Evolutionary conservation across 2,888 invertebrate genomes (phyloP).

Genomic region (Ornithoptera priamus): DNA sequence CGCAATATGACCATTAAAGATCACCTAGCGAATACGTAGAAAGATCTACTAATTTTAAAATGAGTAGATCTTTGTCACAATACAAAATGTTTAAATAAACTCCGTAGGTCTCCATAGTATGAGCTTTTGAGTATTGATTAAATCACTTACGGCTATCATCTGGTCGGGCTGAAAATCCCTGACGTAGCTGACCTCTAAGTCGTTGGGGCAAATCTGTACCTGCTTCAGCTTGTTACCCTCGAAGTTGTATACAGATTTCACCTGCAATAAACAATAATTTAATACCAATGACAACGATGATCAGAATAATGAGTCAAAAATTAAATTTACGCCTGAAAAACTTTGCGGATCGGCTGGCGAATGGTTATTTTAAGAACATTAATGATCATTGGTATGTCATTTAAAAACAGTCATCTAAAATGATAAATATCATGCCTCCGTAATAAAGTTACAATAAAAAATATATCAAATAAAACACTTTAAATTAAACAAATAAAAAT

Average conservation of each 20-base stretch:
- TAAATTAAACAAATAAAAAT: no score
- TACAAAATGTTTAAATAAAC: no score
- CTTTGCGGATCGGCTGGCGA: neutral
- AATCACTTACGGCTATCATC: neutral
- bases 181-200: neutral
- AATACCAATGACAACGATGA: neutral
- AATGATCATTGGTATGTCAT: no score
- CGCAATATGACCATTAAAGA: no score
- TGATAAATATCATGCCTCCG: no score
- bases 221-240: slow-evolving; percentile 2
- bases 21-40: no score
- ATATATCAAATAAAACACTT: no score
- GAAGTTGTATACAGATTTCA: neutral
- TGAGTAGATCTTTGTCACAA: no score
- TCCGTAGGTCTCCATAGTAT: no score
- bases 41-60: no score
- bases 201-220: neutral
- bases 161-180: neutral
- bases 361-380: neutral
- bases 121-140: no score
- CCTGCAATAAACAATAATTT: neutral
- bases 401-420: no score
- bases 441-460: neutral
- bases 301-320: neutral
- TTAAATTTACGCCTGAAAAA: neutral